A percentile compares a stretch with the other conserved stretches of the same genome.
These are phyloP conservation scores for Vollenhovia emeryi DNA, from an alignment of 1,140 invertebrate species.

Conservation along the genomic window DNA sequence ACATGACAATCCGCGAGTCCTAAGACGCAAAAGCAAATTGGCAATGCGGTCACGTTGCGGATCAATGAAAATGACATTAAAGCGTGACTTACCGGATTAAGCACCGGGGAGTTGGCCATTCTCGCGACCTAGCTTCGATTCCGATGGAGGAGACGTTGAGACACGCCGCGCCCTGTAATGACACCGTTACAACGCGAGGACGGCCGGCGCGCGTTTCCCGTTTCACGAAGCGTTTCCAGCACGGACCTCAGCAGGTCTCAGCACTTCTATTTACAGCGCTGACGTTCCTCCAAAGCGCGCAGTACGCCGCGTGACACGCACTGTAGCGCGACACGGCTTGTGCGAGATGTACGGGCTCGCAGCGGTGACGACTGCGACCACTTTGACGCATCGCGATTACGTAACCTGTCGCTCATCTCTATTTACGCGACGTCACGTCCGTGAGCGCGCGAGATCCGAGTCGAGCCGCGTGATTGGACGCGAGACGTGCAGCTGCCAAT, in stretches of 20 bases:
- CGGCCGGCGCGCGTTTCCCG: not conserved
- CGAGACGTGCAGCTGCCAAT: not conserved
- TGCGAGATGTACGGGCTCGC: no score
- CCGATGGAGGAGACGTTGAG: not conserved
- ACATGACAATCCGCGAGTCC: not conserved
- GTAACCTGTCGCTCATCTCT: constrained; percentile 3
- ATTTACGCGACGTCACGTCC: constrained; percentile 4
- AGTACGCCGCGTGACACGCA: constrained; percentile 37
- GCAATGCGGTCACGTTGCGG: constrained; percentile 25
- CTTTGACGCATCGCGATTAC: constrained; percentile 37
- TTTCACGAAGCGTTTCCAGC: constrained; percentile 35
- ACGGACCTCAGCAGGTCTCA: no score
- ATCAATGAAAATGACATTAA: constrained; percentile 51
- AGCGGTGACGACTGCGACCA: no score
- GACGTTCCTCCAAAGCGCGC: constrained; percentile 63
- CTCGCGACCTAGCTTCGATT: not conserved
- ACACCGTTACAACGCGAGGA: constrained; percentile 34
- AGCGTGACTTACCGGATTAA: constrained; percentile 75
- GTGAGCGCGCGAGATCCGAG: constrained; percentile 20
- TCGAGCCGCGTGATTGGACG: not conserved
- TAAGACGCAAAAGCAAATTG: constrained; percentile 2
- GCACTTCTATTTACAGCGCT: constrained; percentile 78
- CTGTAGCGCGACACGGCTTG: constrained; percentile 22
- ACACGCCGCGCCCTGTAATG: not conserved
- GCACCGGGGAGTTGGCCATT: constrained; percentile 67